Conservation (phyloP, 2,797 vertebrate species). For the Parambassis ranga region DNA sequence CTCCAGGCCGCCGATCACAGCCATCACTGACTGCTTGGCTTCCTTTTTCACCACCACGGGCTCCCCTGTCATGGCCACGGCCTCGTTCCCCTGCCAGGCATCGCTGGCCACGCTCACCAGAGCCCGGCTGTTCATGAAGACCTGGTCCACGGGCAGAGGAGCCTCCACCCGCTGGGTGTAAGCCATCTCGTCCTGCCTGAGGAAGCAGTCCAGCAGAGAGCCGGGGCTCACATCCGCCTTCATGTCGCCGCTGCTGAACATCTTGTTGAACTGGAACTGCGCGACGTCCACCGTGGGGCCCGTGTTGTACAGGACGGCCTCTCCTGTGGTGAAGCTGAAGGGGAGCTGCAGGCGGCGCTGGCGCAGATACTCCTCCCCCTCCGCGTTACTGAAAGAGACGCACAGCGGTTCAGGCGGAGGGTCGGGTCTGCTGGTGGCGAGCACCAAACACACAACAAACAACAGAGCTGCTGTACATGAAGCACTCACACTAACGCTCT, state of each 20-base stretch:
- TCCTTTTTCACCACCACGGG: conserved; percentile 63
- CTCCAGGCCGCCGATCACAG: conserved; percentile 73
- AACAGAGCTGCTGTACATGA: neutral
- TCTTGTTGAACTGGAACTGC: conserved; percentile 47
- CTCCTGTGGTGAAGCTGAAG: conserved; percentile 78
- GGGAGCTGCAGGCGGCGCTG: conserved; percentile 77
- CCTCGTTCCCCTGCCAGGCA: conserved; percentile 37
- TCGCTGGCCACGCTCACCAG: conserved; percentile 67
- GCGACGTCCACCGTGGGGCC: conserved; percentile 53
- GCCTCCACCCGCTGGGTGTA: conserved; percentile 47
- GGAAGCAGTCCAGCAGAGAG: conserved; percentile 76
- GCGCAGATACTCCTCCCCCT: conserved; percentile 80
- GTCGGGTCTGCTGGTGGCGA: too few species aligned
- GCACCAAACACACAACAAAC: too few species aligned
- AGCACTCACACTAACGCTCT: conserved; percentile 77
- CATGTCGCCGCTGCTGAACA: conserved; percentile 7
- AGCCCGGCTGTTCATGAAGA: conserved; percentile 74
- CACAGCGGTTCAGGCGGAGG: too few species aligned
- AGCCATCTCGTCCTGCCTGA: conserved; percentile 68
- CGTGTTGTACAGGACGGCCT: conserved; percentile 78
- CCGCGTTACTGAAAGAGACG: conserved; percentile 79
- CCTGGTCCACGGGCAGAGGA: conserved; percentile 59
- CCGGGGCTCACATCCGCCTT: conserved; percentile 25
- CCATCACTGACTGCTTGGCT: conserved; percentile 48
- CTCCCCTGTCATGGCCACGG: fast-evolving